Percentiles rank a stretch among this genome's conserved stretches.
phyloP scores from a whole-genome alignment of 2,113 vertebrate genomes.

The Micromys minutus region DNA sequence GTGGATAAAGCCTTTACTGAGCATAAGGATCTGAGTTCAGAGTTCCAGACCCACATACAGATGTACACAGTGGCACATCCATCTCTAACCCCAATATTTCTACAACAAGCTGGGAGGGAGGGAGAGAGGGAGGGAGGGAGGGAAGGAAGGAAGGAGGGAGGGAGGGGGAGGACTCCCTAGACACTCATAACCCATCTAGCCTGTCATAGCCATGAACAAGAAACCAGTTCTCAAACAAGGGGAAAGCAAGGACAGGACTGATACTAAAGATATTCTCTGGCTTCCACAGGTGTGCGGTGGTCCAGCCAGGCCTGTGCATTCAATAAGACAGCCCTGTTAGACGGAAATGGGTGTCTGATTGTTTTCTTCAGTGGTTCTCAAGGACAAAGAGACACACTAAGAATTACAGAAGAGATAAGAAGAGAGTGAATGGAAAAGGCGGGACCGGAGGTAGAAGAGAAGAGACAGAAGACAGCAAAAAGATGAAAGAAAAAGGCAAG shows the following conservation, averaged over 20 bases:
- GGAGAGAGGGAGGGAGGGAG: neutral
- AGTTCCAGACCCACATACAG: neutral
- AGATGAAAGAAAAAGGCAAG: neutral
- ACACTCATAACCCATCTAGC: neutral
- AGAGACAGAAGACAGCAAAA: neutral
- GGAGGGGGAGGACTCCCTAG: neutral
- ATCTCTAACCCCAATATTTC: neutral
- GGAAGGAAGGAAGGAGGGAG: neutral
- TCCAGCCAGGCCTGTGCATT: neutral
- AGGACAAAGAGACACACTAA: neutral
- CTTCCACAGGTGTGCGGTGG: neutral
- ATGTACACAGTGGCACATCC: neutral
- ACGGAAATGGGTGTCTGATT: too few relatives aligned
- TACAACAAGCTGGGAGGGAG: neutral
- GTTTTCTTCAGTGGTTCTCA: too few relatives aligned
- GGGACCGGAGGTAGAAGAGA: neutral
- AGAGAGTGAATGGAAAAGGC: neutral
- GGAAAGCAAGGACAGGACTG: neutral
- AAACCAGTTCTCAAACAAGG: neutral
- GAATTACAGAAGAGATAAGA: neutral
- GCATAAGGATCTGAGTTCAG: neutral
- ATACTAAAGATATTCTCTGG: neutral
- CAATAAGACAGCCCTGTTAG: too few relatives aligned
- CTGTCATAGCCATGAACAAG: neutral
- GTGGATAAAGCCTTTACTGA: neutral